A percentile compares a stretch with the other conserved stretches of the same genome.
Evolutionary conservation across 37 sponge, comb jelly and placozoan species (phyloP).

Genomic region (Corticium candelabrum): DNA sequence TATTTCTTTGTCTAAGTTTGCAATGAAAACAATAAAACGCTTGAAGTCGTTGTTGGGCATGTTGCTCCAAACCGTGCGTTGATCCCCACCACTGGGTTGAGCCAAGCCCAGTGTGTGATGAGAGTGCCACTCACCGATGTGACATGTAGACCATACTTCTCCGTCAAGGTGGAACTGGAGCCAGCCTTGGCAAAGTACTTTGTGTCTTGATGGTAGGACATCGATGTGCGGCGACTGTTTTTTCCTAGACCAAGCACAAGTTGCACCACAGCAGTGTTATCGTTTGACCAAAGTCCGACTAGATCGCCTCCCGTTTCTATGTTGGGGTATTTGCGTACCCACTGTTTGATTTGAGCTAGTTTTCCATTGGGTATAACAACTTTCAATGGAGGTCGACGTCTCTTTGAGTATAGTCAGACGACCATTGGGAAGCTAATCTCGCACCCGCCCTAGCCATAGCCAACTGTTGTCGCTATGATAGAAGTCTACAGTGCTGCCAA

Average conservation of each 20-base stretch:
- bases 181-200: neutral
- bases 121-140: slow-evolving; percentile 1
- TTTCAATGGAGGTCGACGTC: too few species aligned
- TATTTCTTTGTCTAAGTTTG: neutral
- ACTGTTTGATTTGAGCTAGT: neutral
- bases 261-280: neutral
- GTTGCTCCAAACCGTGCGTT: neutral
- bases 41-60: neutral
- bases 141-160: too few species aligned
- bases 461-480: too few species aligned
- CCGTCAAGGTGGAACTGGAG: too few species aligned
- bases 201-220: neutral
- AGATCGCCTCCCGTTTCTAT: slow-evolving; percentile 1
- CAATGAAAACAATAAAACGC: neutral
- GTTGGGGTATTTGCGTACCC: neutral
- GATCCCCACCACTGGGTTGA: too few species aligned
- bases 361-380: neutral
- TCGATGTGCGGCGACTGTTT: neutral
- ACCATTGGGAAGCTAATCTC: too few species aligned
- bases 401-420: too few species aligned
- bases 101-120: too few species aligned
- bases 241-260: neutral
- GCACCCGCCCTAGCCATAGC: too few species aligned
- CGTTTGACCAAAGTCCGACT: neutral
- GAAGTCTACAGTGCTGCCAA: too few species aligned